Percentiles rank a stretch among this genome's conserved stretches.
These are phyloP conservation scores for Ectemnius continuus DNA, from an alignment of 2,888 invertebrate species.

Conservation along the genomic window DNA sequence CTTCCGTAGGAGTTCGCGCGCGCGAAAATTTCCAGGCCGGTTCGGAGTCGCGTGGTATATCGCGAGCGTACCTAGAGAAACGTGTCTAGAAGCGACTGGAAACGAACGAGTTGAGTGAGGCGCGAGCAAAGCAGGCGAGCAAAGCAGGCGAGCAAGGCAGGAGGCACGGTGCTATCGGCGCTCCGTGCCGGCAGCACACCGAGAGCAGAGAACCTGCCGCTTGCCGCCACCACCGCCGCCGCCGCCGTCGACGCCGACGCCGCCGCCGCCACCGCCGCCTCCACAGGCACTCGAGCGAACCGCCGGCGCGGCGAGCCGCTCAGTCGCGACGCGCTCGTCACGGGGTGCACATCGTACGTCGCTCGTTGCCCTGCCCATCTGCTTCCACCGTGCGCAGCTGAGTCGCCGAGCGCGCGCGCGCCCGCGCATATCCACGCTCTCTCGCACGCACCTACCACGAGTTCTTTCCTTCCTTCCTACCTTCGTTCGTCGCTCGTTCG, in stretches of 20 bases:
- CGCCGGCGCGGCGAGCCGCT: slow-evolving; percentile 73
- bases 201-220: slow-evolving; percentile 4
- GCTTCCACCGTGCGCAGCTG: slow-evolving; percentile 23
- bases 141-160: background rate
- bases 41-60: too few relatives aligned
- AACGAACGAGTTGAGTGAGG: background rate
- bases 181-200: background rate
- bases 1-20: too few relatives aligned
- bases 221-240: slow-evolving; percentile 15
- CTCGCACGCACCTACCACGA: slow-evolving; percentile 29
- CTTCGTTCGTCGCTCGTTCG: background rate
- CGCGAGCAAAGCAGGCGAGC: background rate
- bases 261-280: slow-evolving; percentile 53
- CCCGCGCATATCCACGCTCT: slow-evolving; percentile 22
- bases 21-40: too few relatives aligned
- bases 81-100: background rate
- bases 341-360: slow-evolving; percentile 74
- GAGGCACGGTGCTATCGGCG: background rate
- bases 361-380: slow-evolving; percentile 44
- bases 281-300: slow-evolving; percentile 63
- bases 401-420: slow-evolving; percentile 40
- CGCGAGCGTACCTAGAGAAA: background rate
- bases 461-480: slow-evolving; percentile 21
- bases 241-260: slow-evolving; percentile 57
- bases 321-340: slow-evolving; percentile 78